A percentile compares a stretch with the other conserved stretches of the same genome.
phyloP scores from a whole-genome alignment of 2,888 invertebrate species.

The Ophonus ardosiacus region DNA sequence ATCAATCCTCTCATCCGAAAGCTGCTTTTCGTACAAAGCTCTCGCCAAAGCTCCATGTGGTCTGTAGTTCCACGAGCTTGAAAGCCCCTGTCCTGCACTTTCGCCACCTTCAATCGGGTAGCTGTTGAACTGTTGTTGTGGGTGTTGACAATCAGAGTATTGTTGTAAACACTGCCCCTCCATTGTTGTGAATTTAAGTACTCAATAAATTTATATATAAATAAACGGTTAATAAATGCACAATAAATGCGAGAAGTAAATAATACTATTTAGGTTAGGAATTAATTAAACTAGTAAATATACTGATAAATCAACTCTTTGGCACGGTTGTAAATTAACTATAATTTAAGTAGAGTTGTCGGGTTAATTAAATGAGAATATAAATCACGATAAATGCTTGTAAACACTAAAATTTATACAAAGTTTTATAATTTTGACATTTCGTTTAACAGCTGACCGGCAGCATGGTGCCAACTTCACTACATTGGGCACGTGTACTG shows the following conservation, averaged over 20 bases:
- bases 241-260: conserved; percentile 42
- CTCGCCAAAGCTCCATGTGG: conserved; percentile 85
- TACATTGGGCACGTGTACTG: neutral
- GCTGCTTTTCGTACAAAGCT: conserved; percentile 85
- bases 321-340: conserved; percentile 33
- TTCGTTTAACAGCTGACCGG: conserved; percentile 56
- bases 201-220: conserved; percentile 15
- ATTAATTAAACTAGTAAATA: conserved; percentile 37
- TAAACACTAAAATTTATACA: conserved; percentile 56
- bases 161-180: conserved; percentile 6
- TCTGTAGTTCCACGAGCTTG: conserved; percentile 77
- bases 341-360: conserved; percentile 9
- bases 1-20: conserved; percentile 83
- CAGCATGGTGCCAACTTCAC: conserved; percentile 44
- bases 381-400: conserved; percentile 26
- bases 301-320: conserved; percentile 30
- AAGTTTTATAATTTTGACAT: conserved; percentile 55
- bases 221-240: conserved; percentile 32
- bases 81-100: neutral
- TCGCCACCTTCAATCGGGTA: conserved; percentile 5
- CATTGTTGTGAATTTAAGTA: neutral
- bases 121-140: neutral
- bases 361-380: neutral
- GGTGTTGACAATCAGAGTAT: conserved; percentile 6
- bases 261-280: conserved; percentile 43